Conservation (phyloP, 2,797 vertebrate genomes). For the Enteromius mattozi region DNA sequence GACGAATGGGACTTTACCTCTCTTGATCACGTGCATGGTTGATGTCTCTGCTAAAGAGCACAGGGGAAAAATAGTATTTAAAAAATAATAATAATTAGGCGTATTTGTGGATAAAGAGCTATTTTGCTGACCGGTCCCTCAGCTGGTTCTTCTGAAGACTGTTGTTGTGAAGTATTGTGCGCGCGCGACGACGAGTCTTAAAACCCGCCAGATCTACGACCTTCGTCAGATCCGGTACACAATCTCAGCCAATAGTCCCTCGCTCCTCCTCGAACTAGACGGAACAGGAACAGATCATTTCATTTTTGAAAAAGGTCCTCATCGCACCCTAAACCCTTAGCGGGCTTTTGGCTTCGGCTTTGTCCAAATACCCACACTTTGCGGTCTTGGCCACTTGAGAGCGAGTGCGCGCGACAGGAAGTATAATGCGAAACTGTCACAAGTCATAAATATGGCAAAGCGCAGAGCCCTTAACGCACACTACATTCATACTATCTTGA, state of each 20-base stretch:
- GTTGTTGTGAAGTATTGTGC: not conserved
- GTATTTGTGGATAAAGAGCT: not conserved
- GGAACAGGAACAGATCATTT: not conserved
- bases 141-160: not conserved
- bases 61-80: not conserved
- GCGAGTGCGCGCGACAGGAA: no score
- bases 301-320: no score
- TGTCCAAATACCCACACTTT: no score
- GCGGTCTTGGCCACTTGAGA: no score
- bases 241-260: not conserved
- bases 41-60: not conserved
- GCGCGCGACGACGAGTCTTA: not conserved
- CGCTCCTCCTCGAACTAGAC: not conserved
- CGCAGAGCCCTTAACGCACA: no score
- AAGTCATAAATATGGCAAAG: no score
- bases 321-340: no score
- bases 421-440: no score
- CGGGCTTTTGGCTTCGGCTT: no score
- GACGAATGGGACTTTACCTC: slow-evolving; percentile 77
- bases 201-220: slow-evolving; percentile 10
- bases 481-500: no score
- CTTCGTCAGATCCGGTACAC: not conserved
- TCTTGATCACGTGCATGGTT: slow-evolving; percentile 91
- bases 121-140: not conserved
- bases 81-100: not conserved